A percentile compares a stretch with the other conserved stretches of the same genome.
phyloP scores from a whole-genome alignment of 2,113 vertebrate genomes.

The Rattus norvegicus region GRCr8 NC_086019.1:132572501-132573000 shows the following conservation, averaged over 20 bases:
- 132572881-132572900: not conserved
- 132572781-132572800: not conserved
- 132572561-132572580: not conserved
- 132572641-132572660: not conserved
- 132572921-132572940: not conserved
- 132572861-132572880: not conserved
- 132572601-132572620: not conserved
- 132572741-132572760: not conserved
- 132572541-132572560: not conserved
- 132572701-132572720: not conserved
- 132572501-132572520: not conserved
- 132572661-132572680: not conserved
- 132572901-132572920: not conserved
- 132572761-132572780: constrained; percentile 20
- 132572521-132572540: not conserved
- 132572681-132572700: too few relatives aligned
- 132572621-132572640: not conserved
- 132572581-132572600: not conserved
- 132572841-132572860: not conserved
- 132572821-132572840: not conserved
- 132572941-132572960: not conserved
- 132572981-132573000: not conserved
- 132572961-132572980: not conserved
- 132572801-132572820: not conserved
- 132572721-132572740: not conserved